Percentiles rank a stretch among this genome's conserved stretches.
Evolutionary conservation across 2,113 vertebrate species (phyloP).

Genomic region (Falcunculus frontatus): DNA sequence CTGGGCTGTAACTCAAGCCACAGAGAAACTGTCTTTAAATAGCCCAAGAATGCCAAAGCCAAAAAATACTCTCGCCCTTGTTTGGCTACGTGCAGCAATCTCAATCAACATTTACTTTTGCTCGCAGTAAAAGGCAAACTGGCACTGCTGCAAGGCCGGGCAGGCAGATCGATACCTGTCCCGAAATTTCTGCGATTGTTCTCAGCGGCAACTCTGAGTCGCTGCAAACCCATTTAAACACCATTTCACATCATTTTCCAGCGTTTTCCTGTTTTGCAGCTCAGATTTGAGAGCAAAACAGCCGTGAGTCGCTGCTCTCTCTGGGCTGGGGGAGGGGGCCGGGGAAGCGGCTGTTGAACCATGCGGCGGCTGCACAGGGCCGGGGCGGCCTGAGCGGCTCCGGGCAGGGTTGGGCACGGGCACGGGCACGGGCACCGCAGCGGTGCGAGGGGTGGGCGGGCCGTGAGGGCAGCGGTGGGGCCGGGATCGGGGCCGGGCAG

Average conservation of each 20-base stretch:
- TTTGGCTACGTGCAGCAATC: conserved; percentile 36
- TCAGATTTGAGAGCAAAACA: rapidly evolving
- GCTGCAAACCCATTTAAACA: background rate
- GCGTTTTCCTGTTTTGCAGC: background rate
- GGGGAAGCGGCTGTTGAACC: rapidly evolving
- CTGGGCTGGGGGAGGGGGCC: too few species aligned
- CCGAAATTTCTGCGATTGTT: background rate
- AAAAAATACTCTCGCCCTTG: background rate
- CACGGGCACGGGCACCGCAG: too few species aligned
- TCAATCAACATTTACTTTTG: conserved; percentile 56
- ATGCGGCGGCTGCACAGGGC: background rate
- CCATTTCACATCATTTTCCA: background rate
- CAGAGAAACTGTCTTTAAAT: background rate
- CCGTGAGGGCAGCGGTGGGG: background rate
- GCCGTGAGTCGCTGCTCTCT: background rate
- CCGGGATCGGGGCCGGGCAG: too few species aligned
- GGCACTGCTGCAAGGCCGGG: conserved; percentile 12
- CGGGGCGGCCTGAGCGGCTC: background rate
- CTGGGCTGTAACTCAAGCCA: background rate
- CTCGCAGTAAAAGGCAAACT: background rate
- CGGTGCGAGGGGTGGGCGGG: background rate
- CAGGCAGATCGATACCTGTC: background rate
- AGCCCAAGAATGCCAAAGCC: background rate
- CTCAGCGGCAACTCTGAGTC: background rate
- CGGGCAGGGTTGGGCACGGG: background rate